Evolutionary conservation across 2,797 vertebrate species (phyloP).

Genomic region (Manis crassicaudata): DNA sequence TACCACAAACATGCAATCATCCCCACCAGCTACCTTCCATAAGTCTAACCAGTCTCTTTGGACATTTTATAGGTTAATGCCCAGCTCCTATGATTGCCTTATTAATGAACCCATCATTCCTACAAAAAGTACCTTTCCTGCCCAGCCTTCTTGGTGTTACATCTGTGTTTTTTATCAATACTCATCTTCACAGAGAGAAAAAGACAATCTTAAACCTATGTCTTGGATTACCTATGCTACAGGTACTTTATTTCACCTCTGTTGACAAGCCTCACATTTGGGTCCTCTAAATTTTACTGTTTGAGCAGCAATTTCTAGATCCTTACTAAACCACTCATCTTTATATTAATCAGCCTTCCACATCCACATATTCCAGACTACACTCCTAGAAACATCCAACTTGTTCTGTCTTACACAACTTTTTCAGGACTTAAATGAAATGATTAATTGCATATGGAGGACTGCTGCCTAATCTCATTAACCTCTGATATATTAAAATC

Average conservation of each 20-base stretch:
- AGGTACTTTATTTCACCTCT: background rate
- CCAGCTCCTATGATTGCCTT: background rate
- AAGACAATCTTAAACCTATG: background rate
- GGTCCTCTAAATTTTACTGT: background rate
- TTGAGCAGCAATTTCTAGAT: slow-evolving; percentile 35
- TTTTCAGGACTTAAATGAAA: slow-evolving; percentile 29
- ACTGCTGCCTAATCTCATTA: background rate
- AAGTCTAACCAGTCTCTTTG: slow-evolving; percentile 6
- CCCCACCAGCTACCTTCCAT: background rate
- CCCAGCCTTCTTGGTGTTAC: background rate
- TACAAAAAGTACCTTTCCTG: background rate
- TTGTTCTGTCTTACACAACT: background rate
- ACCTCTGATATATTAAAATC: background rate
- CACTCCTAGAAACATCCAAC: background rate
- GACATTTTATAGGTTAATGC: background rate
- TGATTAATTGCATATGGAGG: background rate
- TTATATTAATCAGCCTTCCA: slow-evolving; percentile 37
- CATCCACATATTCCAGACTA: slow-evolving; percentile 20
- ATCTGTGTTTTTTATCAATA: slow-evolving; percentile 33
- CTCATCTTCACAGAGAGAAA: background rate
- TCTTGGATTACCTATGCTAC: background rate
- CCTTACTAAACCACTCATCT: slow-evolving; percentile 43
- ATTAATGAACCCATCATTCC: background rate
- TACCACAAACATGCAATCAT: slow-evolving; percentile 4
- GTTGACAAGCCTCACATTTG: background rate